Conservation (phyloP, 1,140 invertebrate genomes). For the Drosophila repletoides region DNA sequence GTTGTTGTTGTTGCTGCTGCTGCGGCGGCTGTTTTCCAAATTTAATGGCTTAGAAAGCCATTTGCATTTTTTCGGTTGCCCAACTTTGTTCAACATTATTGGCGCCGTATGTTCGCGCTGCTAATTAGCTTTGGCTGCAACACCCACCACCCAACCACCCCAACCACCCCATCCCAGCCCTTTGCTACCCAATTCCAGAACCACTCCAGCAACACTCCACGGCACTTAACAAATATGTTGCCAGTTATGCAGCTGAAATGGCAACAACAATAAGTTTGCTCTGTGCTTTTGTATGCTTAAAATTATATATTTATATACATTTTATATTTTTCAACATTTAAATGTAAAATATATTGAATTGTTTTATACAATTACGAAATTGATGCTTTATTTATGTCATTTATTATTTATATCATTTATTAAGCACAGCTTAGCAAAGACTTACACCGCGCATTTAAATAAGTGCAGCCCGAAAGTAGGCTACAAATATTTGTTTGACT, state of each 20-base stretch:
- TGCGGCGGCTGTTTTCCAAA: slow-evolving; percentile 74
- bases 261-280: neutral
- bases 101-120: slow-evolving; percentile 61
- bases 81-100: slow-evolving; percentile 75
- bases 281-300: too few relatives aligned
- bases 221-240: slow-evolving; percentile 19
- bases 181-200: slow-evolving; percentile 16
- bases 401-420: neutral
- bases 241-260: neutral
- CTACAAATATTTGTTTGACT: neutral
- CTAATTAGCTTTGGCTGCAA: slow-evolving; percentile 31
- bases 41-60: slow-evolving; percentile 82
- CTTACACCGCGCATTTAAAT: neutral
- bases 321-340: too few relatives aligned
- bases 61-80: slow-evolving; percentile 71
- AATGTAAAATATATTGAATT: too few relatives aligned
- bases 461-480: slow-evolving; percentile 31
- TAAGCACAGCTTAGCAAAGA: neutral
- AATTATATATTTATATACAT: too few relatives aligned
- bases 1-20: slow-evolving; percentile 10
- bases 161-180: neutral
- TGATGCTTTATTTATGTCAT: neutral
- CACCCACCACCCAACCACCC: neutral
- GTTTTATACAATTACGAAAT: too few relatives aligned
- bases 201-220: neutral